A percentile compares a stretch with the other conserved stretches of the same genome.
These are phyloP conservation scores for Drosophila suboccidentalis DNA, from an alignment of 2,888 invertebrate genomes.

Conservation along the genomic window DNA sequence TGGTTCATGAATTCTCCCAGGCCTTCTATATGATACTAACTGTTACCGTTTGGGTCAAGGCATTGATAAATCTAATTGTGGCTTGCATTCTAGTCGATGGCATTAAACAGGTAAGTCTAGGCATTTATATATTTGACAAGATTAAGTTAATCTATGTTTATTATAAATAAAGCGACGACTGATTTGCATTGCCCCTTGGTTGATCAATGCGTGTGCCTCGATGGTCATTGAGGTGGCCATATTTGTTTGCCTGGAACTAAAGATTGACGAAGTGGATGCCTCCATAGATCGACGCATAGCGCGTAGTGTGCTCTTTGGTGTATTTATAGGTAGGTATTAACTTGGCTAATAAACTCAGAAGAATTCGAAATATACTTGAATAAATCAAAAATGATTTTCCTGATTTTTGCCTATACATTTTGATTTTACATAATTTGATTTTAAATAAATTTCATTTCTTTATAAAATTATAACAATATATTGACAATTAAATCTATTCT, in stretches of 20 bases:
- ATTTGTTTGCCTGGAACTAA: slow-evolving; percentile 79
- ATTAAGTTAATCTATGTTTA: neutral
- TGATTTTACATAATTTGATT: neutral
- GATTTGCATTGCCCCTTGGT: slow-evolving; percentile 83
- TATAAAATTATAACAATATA: neutral
- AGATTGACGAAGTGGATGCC: slow-evolving; percentile 82
- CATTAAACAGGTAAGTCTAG: slow-evolving; percentile 75
- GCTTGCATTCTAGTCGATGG: slow-evolving; percentile 81
- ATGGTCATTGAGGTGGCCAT: slow-evolving; percentile 78
- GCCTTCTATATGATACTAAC: slow-evolving; percentile 83
- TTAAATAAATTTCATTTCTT: neutral
- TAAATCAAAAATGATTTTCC: no score
- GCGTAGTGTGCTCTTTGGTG: slow-evolving; percentile 80
- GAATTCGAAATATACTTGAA: no score
- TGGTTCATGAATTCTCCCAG: slow-evolving; percentile 82
- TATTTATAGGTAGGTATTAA: slow-evolving; percentile 65
- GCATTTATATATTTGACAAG: neutral
- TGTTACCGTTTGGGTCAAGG: slow-evolving; percentile 80
- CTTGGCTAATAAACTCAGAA: neutral
- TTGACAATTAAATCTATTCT: neutral
- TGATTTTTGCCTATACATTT: neutral
- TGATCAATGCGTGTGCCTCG: slow-evolving; percentile 79
- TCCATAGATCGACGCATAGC: slow-evolving; percentile 82
- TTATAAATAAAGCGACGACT: slow-evolving; percentile 72
- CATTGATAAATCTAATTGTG: slow-evolving; percentile 81